phyloP scores from a whole-genome alignment of 64 coral and sea anemone genomes.

The Pocillopora verrucosa region DNA sequence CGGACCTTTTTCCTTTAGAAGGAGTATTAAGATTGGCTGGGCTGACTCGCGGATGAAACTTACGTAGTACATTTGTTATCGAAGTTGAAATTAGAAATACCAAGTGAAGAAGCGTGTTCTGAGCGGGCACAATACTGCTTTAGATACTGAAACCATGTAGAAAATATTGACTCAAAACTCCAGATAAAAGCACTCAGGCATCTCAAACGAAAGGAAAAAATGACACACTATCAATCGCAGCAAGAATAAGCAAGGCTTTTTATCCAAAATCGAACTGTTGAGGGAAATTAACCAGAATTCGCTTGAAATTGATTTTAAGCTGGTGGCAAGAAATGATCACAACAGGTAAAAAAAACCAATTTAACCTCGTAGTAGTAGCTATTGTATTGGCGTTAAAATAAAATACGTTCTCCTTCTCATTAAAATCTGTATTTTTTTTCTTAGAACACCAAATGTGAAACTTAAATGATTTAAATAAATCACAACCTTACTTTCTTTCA shows the following conservation, averaged over 20 bases:
- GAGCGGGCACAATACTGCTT: neutral
- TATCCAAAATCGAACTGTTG: neutral
- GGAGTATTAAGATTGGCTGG: neutral
- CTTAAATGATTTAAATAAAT: constrained; percentile 9
- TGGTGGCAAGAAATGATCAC: neutral
- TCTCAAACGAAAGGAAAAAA: too few relatives aligned
- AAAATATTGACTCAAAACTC: neutral
- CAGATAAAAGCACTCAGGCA: neutral
- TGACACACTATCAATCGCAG: too few relatives aligned
- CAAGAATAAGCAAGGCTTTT: neutral
- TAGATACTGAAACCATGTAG: neutral
- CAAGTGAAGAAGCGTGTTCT: neutral
- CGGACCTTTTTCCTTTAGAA: constrained; percentile 5
- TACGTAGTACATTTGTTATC: neutral
- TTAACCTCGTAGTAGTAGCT: neutral
- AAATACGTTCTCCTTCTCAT: neutral
- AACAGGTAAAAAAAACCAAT: neutral
- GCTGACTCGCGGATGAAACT: neutral
- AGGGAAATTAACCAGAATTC: neutral
- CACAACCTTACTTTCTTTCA: constrained; percentile 2
- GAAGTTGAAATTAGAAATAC: neutral
- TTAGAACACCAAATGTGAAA: neutral
- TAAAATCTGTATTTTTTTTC: neutral
- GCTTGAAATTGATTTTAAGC: neutral
- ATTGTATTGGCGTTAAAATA: neutral